Conservation (phyloP, 2,888 invertebrate species). For the Scaptomyza polygonia region DNA sequence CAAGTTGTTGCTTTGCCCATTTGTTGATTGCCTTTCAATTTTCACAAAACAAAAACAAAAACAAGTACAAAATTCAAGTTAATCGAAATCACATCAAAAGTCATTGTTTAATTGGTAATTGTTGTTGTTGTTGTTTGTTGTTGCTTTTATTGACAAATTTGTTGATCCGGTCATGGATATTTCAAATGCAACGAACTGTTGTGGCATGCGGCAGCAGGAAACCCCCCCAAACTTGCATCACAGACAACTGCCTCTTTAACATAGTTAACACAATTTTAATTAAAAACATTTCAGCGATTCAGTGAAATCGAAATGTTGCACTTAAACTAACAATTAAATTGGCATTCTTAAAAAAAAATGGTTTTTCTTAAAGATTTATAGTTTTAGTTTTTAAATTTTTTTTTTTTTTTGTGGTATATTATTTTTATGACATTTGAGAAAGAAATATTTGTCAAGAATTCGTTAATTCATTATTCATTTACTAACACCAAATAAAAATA, state of each 20-base stretch:
- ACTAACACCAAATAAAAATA: too few species aligned
- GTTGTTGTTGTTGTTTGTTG: constrained; percentile 12
- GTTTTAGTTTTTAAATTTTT: too few species aligned
- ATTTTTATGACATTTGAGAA: too few species aligned
- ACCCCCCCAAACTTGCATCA: constrained; percentile 6
- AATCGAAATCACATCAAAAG: constrained; percentile 50
- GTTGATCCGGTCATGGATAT: constrained; percentile 35
- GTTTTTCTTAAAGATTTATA: too few species aligned
- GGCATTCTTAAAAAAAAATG: too few species aligned
- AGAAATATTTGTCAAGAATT: too few species aligned
- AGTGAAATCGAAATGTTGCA: background rate
- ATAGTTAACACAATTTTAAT: constrained; percentile 3
- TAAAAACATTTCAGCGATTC: background rate
- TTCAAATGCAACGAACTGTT: constrained; percentile 14
- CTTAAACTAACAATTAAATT: background rate
- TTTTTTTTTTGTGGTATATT: too few species aligned
- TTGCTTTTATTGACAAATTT: constrained; percentile 14
- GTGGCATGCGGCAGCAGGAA: constrained; percentile 46
- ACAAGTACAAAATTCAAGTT: constrained; percentile 32
- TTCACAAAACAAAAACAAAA: background rate
- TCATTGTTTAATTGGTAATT: constrained; percentile 71
- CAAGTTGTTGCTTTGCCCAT: constrained; percentile 44
- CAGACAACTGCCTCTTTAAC: background rate
- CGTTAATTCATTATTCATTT: too few species aligned
- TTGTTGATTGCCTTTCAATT: constrained; percentile 52